Base-by-base conservation (phyloP, 2,888 invertebrate genomes). In the Drosophila anomalata region DNA sequence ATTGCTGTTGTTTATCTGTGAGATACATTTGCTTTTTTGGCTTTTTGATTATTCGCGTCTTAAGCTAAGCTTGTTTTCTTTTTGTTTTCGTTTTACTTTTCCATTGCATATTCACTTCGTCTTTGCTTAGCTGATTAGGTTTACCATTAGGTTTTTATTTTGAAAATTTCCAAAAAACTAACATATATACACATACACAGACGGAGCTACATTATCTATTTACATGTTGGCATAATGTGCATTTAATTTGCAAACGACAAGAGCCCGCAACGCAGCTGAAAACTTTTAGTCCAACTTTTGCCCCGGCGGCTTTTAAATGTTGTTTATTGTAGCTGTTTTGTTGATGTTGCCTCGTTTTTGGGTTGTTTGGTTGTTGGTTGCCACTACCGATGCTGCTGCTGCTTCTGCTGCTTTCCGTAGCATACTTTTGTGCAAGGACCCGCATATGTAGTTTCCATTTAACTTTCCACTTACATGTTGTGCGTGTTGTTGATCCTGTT, bases 41-140 rank as follows among this genome's bases (percentile, higher is more conserved):
- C 87, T 84, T 84, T 83, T 84, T 87, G 84, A 84, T 84, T 87
- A 87, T 87, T 85, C 85, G 87, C 85, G 80, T 80, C 78, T 76
- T 83, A 76, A 79, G 79, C 70, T 82, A 71, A 47, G 55, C 59
- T 66, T 52, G 46, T 48, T 67, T 57, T 26, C 41, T 36, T 42
- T 54, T 36, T 12, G 22, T 60, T 20, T 29, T 9, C 31, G 29
- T 55, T 48, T 29, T 31, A 14, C 2, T 54, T 60, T 33, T 55
- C 29, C 33, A 29, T 41, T 48, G 46, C 12, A 36, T 52, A 33
- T 36, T 36, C n/a, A 48, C 68, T 52, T 41, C 53, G 46, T 65
- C 48, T 58, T 56, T 17, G 33, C 71, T 81, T 74, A 72, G 68
- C 63, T 82, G 81, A 86, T 83, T 83, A 78, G 46, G 84, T 76